Evolutionary conservation across 1,140 invertebrate species (phyloP), one percentile per base, ranked within the genome.

Genomic region (Odontomachus brunneus): DNA sequence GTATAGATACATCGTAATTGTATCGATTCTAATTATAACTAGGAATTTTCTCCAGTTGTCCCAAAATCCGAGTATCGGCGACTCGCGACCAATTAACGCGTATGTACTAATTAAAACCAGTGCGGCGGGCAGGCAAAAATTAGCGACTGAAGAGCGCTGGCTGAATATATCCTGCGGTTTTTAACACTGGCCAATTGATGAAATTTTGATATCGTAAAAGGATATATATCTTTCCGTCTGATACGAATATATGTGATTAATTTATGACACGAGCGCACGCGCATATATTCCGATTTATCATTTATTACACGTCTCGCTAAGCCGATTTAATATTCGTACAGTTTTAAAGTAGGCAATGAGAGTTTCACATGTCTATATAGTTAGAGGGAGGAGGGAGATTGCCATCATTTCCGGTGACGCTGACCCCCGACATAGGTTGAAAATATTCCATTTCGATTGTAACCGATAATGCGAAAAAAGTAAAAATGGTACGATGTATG

Each of bases 21-120:
- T 48, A 80, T 71, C 53, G 65, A n/a, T 69, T 80, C 44, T 80
- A 69, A 71, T 80, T 67, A 76, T 19, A 71, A 57, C 24, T 53
- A 80, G 24, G 33, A 80, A 71, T 71, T 80, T 80, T 80, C 33
- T 80, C 33, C 14, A 51, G 24, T 48, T 44, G 38, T 55, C n/a
- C 19, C 26, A 7, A 69, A 44, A 19, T 69, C 33, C n/a, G 63
- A 69, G 19, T 55, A 69, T 78, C 65, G 65, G 60, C 22, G 19
- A 69, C 57, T 22, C 49, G 33, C n/a, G 53, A 44, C 38, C 38
- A 44, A 44, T 44, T 44, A 44, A 44, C 38, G 9, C 9, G 38
- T 11, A 7, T 44, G n/a, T 22, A 57, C 24, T 80, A 69, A 80
- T 80, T 80, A 69, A 9, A 53, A 4, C n/a, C 17, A 12, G 9